These are phyloP conservation scores for Epicauta chinensis DNA, from an alignment of 1,140 invertebrate genomes.

Conservation along the genomic window DNA sequence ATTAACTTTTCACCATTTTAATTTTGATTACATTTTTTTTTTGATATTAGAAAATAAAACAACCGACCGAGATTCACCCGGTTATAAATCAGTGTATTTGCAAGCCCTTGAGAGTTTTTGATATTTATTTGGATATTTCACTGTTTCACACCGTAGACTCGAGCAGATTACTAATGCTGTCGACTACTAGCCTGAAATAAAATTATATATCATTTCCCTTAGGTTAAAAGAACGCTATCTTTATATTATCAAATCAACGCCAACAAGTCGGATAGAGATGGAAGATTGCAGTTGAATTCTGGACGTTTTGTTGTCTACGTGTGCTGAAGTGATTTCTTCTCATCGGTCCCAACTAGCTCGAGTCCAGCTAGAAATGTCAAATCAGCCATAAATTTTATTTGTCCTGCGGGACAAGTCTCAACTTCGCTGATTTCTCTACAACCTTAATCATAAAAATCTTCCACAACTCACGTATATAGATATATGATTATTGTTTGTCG, in stretches of 20 bases:
- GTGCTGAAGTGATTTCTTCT: slow-evolving; percentile 25
- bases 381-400: slow-evolving; percentile 52
- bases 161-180: slow-evolving; percentile 22
- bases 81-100: slow-evolving; percentile 10
- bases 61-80: slow-evolving; percentile 1
- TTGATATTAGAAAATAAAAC: too few relatives aligned
- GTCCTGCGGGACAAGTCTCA: slow-evolving; percentile 37
- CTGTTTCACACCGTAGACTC: slow-evolving; percentile 28
- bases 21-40: too few relatives aligned
- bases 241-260: slow-evolving; percentile 1
- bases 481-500: too few relatives aligned
- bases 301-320: background rate
- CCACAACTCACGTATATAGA: too few relatives aligned
- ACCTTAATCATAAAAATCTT: too few relatives aligned
- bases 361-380: slow-evolving; percentile 40
- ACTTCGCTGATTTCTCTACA: slow-evolving; percentile 14
- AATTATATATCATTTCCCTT: slow-evolving; percentile 13
- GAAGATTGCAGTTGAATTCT: slow-evolving; percentile 2
- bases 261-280: slow-evolving; percentile 10
- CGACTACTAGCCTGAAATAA: slow-evolving; percentile 32
- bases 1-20: too few relatives aligned
- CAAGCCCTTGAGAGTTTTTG: slow-evolving; percentile 11
- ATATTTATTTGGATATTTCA: slow-evolving; percentile 25
- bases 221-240: background rate
- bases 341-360: slow-evolving; percentile 3